Conservation (phyloP, 2,888 invertebrate species). For the Hypercompe scribonia region DNA sequence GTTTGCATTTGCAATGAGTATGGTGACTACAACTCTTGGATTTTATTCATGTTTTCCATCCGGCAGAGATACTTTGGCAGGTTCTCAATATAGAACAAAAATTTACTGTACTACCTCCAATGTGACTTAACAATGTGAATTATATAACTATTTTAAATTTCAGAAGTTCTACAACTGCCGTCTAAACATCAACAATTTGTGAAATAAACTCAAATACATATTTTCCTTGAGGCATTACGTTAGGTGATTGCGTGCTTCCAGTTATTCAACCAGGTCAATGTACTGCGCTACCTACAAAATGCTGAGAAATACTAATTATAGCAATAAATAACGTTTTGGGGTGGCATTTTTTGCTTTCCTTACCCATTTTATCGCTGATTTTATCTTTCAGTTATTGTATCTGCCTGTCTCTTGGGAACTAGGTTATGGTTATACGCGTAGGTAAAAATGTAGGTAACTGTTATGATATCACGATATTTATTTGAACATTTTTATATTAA, state of each 20-base stretch:
- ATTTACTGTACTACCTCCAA: no score
- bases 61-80: no score
- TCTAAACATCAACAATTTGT: slow-evolving; percentile 7
- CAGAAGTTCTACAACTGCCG: slow-evolving; percentile 6
- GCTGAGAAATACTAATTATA: slow-evolving; percentile 42
- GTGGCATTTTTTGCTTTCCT: slow-evolving; percentile 34
- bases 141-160: slow-evolving; percentile 6
- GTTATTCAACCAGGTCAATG: slow-evolving; percentile 50
- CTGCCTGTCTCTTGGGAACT: slow-evolving; percentile 20
- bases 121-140: background rate
- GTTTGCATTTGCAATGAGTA: no score
- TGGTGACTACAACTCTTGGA: no score
- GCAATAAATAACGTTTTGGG: slow-evolving; percentile 49
- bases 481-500: background rate
- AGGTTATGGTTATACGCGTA: slow-evolving; percentile 11
- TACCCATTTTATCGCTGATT: slow-evolving; percentile 27
- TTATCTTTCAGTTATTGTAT: slow-evolving; percentile 25
- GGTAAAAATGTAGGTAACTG: background rate
- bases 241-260: slow-evolving; percentile 57
- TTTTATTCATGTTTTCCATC: no score
- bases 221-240: slow-evolving; percentile 43
- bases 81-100: no score
- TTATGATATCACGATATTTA: background rate
- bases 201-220: slow-evolving; percentile 24
- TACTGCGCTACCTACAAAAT: slow-evolving; percentile 47